Evolutionary conservation across 2,888 invertebrate genomes (phyloP).

Genomic region (Ligdia adustata): DNA sequence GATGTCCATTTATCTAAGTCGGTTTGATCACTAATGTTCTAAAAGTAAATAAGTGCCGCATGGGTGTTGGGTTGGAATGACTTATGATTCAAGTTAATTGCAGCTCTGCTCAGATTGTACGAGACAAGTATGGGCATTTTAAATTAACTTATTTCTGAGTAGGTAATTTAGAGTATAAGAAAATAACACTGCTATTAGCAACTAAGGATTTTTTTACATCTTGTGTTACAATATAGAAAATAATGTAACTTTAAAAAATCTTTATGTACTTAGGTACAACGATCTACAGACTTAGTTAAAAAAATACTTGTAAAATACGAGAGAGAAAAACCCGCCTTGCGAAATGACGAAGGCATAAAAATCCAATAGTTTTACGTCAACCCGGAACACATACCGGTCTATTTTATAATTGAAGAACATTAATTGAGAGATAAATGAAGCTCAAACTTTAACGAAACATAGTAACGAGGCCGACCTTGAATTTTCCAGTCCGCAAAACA

Average conservation of each 20-base stretch:
- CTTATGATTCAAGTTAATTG: constrained; percentile 25
- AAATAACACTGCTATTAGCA: too few relatives aligned
- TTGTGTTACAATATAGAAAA: too few relatives aligned
- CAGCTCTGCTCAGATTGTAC: constrained; percentile 11
- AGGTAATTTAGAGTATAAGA: too few relatives aligned
- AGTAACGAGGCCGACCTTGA: constrained; percentile 46
- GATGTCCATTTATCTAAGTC: constrained; percentile 41
- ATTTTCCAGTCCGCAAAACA: constrained; percentile 39
- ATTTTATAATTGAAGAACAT: constrained; percentile 8
- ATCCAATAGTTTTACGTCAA: constrained; percentile 3
- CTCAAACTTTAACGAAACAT: constrained; percentile 1
- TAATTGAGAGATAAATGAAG: constrained; percentile 10
- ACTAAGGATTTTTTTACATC: too few relatives aligned
- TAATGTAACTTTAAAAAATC: too few relatives aligned
- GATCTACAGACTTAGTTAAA: too few relatives aligned
- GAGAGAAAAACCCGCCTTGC: too few relatives aligned
- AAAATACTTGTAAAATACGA: too few relatives aligned
- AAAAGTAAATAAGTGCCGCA: constrained; percentile 12
- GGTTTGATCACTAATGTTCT: constrained; percentile 33
- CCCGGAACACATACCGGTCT: constrained; percentile 10
- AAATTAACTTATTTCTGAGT: constrained; percentile 5
- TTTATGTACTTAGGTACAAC: too few relatives aligned
- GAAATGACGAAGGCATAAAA: too few relatives aligned
- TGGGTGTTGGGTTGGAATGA: constrained; percentile 34
- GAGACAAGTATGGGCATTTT: constrained; percentile 3